phyloP scores from a whole-genome alignment of 92 coral and sea anemone species.

The Palythoa heliodiscus region DNA sequence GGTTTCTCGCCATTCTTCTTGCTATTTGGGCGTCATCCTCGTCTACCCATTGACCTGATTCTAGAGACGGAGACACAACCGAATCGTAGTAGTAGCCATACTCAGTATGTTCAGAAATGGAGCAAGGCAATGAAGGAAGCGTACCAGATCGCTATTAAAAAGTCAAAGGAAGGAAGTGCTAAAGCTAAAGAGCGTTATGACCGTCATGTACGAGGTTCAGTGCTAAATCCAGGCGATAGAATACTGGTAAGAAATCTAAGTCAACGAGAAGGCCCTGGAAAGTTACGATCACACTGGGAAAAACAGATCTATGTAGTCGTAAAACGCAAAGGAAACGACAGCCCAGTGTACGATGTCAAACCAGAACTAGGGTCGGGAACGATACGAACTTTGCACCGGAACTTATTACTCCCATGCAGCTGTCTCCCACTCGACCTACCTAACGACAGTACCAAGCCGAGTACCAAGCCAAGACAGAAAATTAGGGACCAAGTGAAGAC shows the following conservation, averaged over 20 bases:
- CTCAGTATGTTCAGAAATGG: conserved; percentile 53
- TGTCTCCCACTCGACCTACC: too few relatives aligned
- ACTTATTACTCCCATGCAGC: too few relatives aligned
- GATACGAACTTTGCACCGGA: conserved; percentile 30
- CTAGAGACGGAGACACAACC: conserved; percentile 35
- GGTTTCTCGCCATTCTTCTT: conserved; percentile 4
- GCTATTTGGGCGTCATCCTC: conserved; percentile 6
- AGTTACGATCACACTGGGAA: conserved; percentile 62
- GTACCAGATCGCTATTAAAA: conserved; percentile 48
- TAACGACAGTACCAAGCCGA: background rate
- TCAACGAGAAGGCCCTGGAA: conserved; percentile 62
- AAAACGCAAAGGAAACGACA: conserved; percentile 49
- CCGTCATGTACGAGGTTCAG: conserved; percentile 42
- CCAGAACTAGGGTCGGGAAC: conserved; percentile 53
- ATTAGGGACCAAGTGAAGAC: conserved; percentile 18
- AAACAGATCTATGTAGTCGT: conserved; percentile 45
- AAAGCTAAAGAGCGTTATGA: conserved; percentile 50
- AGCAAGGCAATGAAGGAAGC: conserved; percentile 55
- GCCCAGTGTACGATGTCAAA: conserved; percentile 55
- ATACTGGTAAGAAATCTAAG: conserved; percentile 58
- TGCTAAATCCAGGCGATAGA: conserved; percentile 58
- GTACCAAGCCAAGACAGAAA: conserved; percentile 36
- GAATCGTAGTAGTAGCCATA: conserved; percentile 25
- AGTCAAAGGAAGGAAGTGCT: conserved; percentile 41
- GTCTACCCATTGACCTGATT: conserved; percentile 38